Conservation (phyloP, 2,797 vertebrate genomes). For the Clamator glandarius region DNA sequence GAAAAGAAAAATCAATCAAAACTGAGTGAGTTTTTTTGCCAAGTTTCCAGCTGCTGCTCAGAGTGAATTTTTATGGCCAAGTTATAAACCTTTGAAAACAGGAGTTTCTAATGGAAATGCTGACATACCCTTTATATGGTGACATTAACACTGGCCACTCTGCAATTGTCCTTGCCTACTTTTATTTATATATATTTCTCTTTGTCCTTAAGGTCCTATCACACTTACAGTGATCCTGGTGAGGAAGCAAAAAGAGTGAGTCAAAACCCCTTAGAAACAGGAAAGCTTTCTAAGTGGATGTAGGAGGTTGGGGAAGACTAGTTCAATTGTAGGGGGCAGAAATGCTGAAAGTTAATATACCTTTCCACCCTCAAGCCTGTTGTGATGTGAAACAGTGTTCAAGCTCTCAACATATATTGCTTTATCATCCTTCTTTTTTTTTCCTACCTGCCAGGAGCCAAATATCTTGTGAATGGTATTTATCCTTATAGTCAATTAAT, state of each 20-base stretch:
- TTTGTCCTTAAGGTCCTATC: slow-evolving; percentile 39
- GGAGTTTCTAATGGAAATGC: slow-evolving; percentile 77
- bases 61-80: slow-evolving; percentile 77
- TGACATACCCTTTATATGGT: slow-evolving; percentile 66
- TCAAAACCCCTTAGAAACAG: background rate
- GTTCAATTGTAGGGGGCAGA: background rate
- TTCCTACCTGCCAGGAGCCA: background rate
- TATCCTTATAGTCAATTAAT: slow-evolving; percentile 44
- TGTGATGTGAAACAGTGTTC: background rate
- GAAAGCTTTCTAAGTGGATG: background rate
- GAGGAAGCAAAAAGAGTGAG: background rate
- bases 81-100: slow-evolving; percentile 78
- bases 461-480: slow-evolving; percentile 43
- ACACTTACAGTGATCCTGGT: background rate
- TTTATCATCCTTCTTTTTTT: background rate
- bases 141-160: slow-evolving; percentile 52
- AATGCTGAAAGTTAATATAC: background rate
- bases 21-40: slow-evolving; percentile 46
- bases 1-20: slow-evolving; percentile 45
- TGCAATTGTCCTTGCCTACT: slow-evolving; percentile 49
- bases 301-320: background rate
- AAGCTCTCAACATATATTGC: background rate
- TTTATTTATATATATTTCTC: slow-evolving; percentile 37
- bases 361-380: background rate
- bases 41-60: slow-evolving; percentile 64